phyloP scores from a whole-genome alignment of 2,888 invertebrate species.

The Teinopalpus imperialis region DNA sequence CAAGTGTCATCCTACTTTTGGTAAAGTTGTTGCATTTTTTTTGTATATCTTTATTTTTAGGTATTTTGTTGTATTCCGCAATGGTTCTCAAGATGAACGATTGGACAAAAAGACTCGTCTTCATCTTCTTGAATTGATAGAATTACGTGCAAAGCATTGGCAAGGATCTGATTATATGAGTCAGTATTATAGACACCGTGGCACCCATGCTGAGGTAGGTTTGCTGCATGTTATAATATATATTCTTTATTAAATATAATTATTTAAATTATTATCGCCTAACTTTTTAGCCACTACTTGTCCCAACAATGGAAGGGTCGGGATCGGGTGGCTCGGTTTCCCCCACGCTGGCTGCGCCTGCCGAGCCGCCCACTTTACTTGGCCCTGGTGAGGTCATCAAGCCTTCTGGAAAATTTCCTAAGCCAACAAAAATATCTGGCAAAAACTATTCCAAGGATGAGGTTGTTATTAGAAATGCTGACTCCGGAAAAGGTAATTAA shows the following conservation, averaged over 20 bases:
- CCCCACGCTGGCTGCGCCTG: constrained; percentile 81
- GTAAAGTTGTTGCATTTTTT: too few relatives aligned
- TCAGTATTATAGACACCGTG: constrained; percentile 90
- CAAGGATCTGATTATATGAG: constrained; percentile 91
- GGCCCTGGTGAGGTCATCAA: constrained; percentile 93
- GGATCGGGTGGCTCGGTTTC: constrained; percentile 72
- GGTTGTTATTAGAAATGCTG: constrained; percentile 96
- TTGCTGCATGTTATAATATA: too few relatives aligned
- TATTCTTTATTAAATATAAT: too few relatives aligned
- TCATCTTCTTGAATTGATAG: constrained; percentile 95
- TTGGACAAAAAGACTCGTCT: constrained; percentile 93
- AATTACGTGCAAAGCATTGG: constrained; percentile 96
- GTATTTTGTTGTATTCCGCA: constrained; percentile 91
- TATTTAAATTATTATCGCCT: too few relatives aligned
- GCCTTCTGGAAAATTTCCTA: constrained; percentile 93
- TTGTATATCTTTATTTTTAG: constrained; percentile 83
- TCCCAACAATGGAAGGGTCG: constrained; percentile 79
- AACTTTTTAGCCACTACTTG: constrained; percentile 60
- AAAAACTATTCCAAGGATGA: constrained; percentile 98
- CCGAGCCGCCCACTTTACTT: constrained; percentile 82
- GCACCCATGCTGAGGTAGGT: constrained; percentile 82
- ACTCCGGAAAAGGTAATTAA: constrained; percentile 95
- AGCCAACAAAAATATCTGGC: constrained; percentile 94
- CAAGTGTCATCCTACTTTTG: too few relatives aligned
- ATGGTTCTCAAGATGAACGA: constrained; percentile 93